Base-by-base conservation (phyloP, 2,113 vertebrate species). In the Chroicocephalus ridibundus region DNA sequence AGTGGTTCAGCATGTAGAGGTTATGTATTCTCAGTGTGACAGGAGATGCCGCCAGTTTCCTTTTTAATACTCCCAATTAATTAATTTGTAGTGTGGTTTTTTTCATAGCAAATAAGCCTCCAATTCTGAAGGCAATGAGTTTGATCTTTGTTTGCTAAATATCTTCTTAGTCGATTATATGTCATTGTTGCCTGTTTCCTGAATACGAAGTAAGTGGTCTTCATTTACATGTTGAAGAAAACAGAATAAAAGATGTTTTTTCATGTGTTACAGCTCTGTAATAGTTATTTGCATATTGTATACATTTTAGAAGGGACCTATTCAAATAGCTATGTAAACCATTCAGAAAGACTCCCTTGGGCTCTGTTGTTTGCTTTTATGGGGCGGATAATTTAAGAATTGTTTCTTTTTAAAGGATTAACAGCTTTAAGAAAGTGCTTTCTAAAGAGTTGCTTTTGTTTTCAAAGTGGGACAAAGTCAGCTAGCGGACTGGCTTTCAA, bases 401-500 rank as follows among this genome's bases (percentile, higher is more conserved):
- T 77, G 77, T 71, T 96, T 80, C 57, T 88, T 97, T 97, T 90
- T 69, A 72, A 87, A 75, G 86, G 78, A 90, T 93, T 93, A 91
- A 75, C 57, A 40, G 69, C 80, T 92, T 91, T 81, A 91, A 84
- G 60, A 82, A 91, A 2, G 2, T 82, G 61, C 64, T 89, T 94
- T 96, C 71, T 80, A 21, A 91, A 88, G 89, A 83, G 55, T 77
- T 80, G 40, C 15, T 91, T 94, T 93, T 93, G 57, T 88, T 94
- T 96, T 79, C 60, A 66, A 93, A 95, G 82, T 68, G 58, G n/a
- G 70, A 68, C 38, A 78, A 93, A 93, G 52, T 86, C 7, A 0
- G 34, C 24, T 55, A 74, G 54, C 68, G 62, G 54, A 89, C 5
- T 0, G 40, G 68, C 49, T 94, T 95, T 91, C 82, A 95, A 87